Conservation (phyloP, 2,888 invertebrate genomes). For the Sycophila texana region DNA sequence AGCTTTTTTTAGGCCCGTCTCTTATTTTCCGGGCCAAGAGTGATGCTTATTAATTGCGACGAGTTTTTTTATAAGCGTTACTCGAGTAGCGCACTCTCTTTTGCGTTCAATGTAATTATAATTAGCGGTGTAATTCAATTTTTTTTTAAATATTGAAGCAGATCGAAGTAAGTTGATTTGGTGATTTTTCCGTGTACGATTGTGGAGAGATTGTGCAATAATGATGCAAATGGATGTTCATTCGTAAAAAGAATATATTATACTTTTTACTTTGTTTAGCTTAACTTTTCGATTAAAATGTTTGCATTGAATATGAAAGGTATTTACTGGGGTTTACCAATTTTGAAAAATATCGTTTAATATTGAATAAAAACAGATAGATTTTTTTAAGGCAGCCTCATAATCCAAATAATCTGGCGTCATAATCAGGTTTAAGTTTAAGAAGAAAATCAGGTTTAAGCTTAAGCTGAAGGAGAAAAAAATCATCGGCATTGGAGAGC, state of each 20-base stretch:
- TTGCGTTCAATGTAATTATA: background rate
- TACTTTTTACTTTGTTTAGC: no score
- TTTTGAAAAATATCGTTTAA: no score
- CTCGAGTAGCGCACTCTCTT: constrained; percentile 20
- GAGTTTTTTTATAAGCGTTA: constrained; percentile 16
- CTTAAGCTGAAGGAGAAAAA: constrained; percentile 32
- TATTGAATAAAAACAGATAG: background rate
- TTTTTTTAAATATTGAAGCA: background rate
- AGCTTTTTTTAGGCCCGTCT: background rate
- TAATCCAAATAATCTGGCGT: constrained; percentile 26
- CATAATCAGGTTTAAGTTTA: constrained; percentile 33
- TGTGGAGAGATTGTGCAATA: constrained; percentile 18
- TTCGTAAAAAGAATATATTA: no score
- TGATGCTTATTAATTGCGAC: constrained; percentile 34
- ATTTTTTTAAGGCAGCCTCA: background rate
- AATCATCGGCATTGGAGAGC: constrained; percentile 1
- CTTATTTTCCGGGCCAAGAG: constrained; percentile 46
- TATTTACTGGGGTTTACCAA: no score
- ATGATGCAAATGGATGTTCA: no score
- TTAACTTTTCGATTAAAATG: background rate
- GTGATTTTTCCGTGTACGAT: background rate
- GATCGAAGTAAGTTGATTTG: background rate
- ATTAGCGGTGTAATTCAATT: background rate
- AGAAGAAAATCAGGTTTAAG: constrained; percentile 18
- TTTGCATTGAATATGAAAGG: no score